phyloP scores from a whole-genome alignment of 2,797 vertebrate genomes.

The Muscicapa striata region DNA sequence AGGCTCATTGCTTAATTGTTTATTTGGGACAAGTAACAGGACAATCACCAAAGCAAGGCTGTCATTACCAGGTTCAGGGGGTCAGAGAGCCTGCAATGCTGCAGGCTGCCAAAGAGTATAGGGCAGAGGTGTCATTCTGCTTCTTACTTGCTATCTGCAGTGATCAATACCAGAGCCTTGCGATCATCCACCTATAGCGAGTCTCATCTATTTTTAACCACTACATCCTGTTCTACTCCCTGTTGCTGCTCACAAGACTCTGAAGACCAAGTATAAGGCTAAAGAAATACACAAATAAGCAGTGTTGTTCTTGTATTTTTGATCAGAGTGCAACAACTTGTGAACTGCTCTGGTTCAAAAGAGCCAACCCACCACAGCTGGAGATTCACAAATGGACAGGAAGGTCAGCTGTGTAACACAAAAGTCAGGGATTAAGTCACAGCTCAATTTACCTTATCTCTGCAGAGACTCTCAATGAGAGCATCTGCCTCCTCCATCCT shows the following conservation, averaged over 20 bases:
- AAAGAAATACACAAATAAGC: background rate
- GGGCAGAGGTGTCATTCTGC: background rate
- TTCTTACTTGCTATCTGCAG: background rate
- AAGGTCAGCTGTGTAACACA: background rate
- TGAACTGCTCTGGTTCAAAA: background rate
- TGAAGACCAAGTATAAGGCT: background rate
- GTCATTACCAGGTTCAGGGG: background rate
- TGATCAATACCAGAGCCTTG: background rate
- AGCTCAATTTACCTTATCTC: conserved; percentile 88
- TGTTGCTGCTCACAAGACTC: background rate
- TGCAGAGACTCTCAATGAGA: conserved; percentile 97
- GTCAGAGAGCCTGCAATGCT: background rate
- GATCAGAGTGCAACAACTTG: background rate
- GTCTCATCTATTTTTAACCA: background rate
- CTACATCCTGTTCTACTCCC: background rate
- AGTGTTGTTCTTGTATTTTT: background rate
- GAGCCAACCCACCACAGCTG: background rate
- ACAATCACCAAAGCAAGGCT: background rate
- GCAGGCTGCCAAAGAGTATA: background rate
- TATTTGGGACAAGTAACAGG: background rate
- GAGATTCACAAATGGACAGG: background rate
- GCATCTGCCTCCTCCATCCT: conserved; percentile 98
- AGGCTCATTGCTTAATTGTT: background rate
- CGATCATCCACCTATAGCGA: background rate
- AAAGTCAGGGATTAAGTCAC: background rate